Conservation (phyloP, 2,113 vertebrate genomes). For the Eulemur macaco region DNA sequence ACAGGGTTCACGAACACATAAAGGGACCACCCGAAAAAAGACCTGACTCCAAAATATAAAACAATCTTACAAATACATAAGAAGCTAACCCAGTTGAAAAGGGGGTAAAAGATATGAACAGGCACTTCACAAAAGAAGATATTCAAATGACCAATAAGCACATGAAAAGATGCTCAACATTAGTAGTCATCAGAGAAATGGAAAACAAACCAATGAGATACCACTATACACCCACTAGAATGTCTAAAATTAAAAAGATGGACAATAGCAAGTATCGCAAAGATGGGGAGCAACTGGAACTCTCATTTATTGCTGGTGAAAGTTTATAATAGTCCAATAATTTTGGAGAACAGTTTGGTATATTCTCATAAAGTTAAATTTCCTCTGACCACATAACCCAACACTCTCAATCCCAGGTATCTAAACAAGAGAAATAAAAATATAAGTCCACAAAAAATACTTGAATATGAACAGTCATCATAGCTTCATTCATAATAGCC, state of each 20-base stretch:
- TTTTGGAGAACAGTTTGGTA: not conserved
- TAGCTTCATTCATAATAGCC: not conserved
- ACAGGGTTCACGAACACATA: not conserved
- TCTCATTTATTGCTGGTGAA: not conserved
- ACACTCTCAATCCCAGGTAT: not conserved
- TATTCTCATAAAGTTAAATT: not conserved
- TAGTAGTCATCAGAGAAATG: not conserved
- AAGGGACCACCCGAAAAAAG: not conserved
- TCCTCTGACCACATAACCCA: not conserved
- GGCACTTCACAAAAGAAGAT: not conserved
- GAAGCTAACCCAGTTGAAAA: not conserved
- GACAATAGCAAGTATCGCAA: not conserved
- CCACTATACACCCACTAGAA: not conserved
- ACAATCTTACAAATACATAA: not conserved
- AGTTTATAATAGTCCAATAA: not conserved
- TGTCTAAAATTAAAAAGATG: not conserved
- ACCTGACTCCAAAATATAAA: not conserved
- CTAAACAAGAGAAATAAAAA: slow-evolving; percentile 9
- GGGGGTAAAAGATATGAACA: not conserved
- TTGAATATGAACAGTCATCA: not conserved
- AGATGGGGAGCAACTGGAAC: not conserved
- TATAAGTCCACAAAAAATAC: not conserved
- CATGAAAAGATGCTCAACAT: not conserved
- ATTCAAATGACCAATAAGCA: not conserved
- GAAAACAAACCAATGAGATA: not conserved